These are phyloP conservation scores for Engystomops pustulosus DNA, from an alignment of 2,113 vertebrate species.

Conservation along the genomic window DNA sequence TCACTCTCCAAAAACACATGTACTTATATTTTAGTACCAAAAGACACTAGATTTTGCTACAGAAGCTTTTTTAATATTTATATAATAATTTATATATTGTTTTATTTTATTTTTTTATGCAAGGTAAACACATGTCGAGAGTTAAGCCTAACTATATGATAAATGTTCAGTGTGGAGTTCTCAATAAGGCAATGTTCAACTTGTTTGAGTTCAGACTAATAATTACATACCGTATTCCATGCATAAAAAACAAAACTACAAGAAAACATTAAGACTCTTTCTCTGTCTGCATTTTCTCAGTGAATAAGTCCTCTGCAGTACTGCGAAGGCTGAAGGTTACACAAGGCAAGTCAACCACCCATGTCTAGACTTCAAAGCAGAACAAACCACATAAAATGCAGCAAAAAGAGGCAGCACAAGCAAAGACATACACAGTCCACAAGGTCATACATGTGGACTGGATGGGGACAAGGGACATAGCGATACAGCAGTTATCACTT, in stretches of 20 bases:
- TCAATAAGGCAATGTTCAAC: no score
- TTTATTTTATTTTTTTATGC: no score
- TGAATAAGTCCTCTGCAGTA: not conserved
- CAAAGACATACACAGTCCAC: not conserved
- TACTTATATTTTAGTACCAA: no score
- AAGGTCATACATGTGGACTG: slow-evolving; percentile 14
- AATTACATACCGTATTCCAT: not conserved
- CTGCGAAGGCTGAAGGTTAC: not conserved
- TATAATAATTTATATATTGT: no score
- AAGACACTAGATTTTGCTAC: no score
- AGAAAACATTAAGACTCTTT: not conserved
- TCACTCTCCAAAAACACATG: no score
- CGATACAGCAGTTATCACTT: not conserved
- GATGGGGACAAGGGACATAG: not conserved
- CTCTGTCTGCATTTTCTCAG: no score
- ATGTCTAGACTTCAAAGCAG: not conserved
- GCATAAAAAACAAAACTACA: not conserved
- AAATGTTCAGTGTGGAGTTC: no score
- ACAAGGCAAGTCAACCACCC: not conserved
- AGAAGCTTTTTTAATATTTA: no score
- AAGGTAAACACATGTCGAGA: no score
- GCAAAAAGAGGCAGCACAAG: not conserved
- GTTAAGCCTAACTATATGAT: no score
- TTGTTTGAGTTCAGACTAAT: not conserved
- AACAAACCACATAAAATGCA: not conserved